A percentile compares a stretch with the other conserved stretches of the same genome.
Conservation (phyloP, 2,113 vertebrate genomes). For the Australoheros scitulus region DNA sequence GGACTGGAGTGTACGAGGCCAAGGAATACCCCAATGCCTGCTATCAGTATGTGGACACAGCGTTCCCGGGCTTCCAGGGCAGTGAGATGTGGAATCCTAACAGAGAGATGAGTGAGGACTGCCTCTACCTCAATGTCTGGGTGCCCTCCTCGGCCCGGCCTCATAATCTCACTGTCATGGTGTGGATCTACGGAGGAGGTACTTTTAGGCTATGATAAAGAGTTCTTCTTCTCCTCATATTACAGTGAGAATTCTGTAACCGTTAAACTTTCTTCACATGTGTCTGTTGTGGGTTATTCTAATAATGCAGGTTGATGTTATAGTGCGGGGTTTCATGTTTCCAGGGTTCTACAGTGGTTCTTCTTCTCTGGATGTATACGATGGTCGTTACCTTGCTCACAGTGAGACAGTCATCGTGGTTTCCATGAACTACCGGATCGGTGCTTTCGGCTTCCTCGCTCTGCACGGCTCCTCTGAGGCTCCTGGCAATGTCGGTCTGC, state of each 20-base stretch:
- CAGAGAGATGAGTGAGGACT: constrained; percentile 89
- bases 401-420: constrained; percentile 86
- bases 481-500: constrained; percentile 88
- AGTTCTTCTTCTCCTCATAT: neutral
- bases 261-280: neutral
- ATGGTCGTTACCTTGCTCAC: constrained; percentile 88
- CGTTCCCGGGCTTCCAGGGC: constrained; percentile 87
- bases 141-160: constrained; percentile 83
- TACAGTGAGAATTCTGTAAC: neutral
- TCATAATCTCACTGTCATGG: constrained; percentile 83
- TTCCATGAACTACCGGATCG: constrained; percentile 93
- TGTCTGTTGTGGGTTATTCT: neutral
- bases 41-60: constrained; percentile 86
- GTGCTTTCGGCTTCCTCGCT: constrained; percentile 89
- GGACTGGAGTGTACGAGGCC: constrained; percentile 81
- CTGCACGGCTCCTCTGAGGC: constrained; percentile 88
- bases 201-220: too few species aligned
- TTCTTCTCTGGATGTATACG: constrained; percentile 90
- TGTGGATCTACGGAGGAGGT: constrained; percentile 94
- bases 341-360: constrained; percentile 90
- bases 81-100: constrained; percentile 97
- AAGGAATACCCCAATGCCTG: constrained; percentile 83
- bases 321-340: neutral
- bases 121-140: constrained; percentile 92
- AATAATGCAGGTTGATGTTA: accelerated